Base-by-base conservation (phyloP, 1,140 invertebrate species). In the Solenopsis fugax region DNA sequence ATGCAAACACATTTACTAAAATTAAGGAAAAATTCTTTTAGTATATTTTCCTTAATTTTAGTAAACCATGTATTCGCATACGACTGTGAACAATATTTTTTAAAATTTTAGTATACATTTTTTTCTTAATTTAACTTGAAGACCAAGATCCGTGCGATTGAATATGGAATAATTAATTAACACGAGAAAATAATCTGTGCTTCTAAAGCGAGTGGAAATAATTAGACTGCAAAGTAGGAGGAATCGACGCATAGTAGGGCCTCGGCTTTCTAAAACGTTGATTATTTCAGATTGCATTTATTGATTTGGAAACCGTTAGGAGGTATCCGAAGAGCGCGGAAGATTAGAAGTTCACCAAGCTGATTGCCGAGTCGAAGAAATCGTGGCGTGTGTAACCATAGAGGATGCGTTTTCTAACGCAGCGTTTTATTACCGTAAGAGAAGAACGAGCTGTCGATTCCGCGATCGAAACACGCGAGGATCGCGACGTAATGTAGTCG, bases 331-430 rank as follows among this genome's bases (percentile, higher is more conserved):
- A 45, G 18, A 58, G 9, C 5, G 48, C 21, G 16, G 18, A 48
- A 56, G 67, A 72, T 58, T n/a, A 50, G 64, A 48, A 24, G 45
- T 80, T 54, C 16, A 16, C 58, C 21, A 24, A 48, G 10, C 4
- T 21, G 52, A 71, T 58, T 24, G 65, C 5, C 45, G n/a, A 41
- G 41, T 12, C 67, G 54, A 50, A 21, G 54, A 41, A 75, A 62
- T 50, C 54, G 12, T 1, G 67, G 7, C 18, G 48, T 52, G 64
- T 48, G 18, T 50, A 82, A 72, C 12, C 12, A 41, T 41, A 48
- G 69, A 75, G 54, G n/a, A n/a, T 84, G 48, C 50, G 54, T 82
- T 21, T 72, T 82, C 41, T 24, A 60, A 73, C 41, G 54, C 18
- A 48, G 77, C 41, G 37, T 56, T 45, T 58, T n/a, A 37, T 56